Percentiles rank a stretch among this genome's conserved stretches.
These are phyloP conservation scores for Phocoena sinus DNA, from an alignment of 2,113 vertebrate species.

Conservation along the genomic window DNA sequence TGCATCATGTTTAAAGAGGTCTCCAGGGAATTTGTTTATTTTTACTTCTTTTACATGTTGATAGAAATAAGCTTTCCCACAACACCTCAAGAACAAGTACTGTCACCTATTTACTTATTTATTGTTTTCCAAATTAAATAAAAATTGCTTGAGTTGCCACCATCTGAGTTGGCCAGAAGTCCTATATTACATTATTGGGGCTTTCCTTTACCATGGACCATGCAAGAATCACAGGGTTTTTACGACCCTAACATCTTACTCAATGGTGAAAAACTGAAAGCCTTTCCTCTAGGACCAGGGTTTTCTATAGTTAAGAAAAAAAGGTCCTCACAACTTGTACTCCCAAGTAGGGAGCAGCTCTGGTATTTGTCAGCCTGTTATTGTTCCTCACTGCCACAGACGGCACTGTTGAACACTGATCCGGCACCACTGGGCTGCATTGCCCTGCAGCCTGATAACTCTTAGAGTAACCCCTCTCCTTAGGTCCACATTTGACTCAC, in stretches of 20 bases:
- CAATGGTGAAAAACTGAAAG: neutral
- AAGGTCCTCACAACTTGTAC: neutral
- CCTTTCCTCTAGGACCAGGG: neutral
- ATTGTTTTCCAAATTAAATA: neutral
- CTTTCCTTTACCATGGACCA: neutral
- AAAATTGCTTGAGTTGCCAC: neutral
- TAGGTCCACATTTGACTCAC: neutral
- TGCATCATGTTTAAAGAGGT: neutral
- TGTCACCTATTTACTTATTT: neutral
- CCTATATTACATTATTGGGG: neutral
- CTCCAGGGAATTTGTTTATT: neutral
- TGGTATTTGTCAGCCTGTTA: neutral
- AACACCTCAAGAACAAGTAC: neutral
- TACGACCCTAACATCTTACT: neutral
- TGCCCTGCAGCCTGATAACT: neutral
- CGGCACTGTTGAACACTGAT: neutral
- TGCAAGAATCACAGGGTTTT: neutral
- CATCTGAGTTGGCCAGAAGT: neutral
- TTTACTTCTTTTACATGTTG: neutral
- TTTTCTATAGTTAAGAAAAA: neutral
- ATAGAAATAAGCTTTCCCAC: neutral
- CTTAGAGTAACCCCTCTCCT: neutral
- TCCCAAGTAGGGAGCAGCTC: neutral
- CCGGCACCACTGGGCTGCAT: fast-evolving
- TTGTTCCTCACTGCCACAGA: neutral